These are phyloP conservation scores for Tanytarsus gracilentus DNA, from an alignment of 2,888 invertebrate species.

Conservation along the genomic window DNA sequence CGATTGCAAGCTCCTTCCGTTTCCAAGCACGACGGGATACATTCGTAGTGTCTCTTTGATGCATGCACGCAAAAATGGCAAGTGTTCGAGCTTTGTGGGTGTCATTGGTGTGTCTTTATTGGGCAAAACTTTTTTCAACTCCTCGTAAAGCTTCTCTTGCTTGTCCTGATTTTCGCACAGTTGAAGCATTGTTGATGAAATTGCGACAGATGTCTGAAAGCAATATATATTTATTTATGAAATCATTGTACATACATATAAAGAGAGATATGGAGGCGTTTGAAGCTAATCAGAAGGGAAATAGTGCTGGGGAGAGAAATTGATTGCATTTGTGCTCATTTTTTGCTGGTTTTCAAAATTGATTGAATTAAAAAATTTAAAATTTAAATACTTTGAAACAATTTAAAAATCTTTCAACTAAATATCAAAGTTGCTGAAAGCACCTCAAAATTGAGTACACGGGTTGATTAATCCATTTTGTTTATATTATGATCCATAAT, in stretches of 20 bases:
- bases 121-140: conserved; percentile 52
- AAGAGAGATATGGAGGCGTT: background rate
- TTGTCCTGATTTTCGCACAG: conserved; percentile 60
- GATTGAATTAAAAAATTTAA: no score
- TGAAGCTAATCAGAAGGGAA: no score
- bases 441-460: no score
- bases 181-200: conserved; percentile 65
- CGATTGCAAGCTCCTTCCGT: conserved; percentile 64
- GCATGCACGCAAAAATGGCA: conserved; percentile 65
- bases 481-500: no score
- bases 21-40: conserved; percentile 73
- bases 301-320: no score
- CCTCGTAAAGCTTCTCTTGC: conserved; percentile 55
- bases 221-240: conserved; percentile 1
- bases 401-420: no score
- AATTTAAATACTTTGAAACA: no score
- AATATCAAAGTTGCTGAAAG: no score
- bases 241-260: conserved; percentile 1
- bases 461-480: no score
- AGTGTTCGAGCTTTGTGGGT: conserved; percentile 51
- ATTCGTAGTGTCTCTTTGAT: conserved; percentile 70
- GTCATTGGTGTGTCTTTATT: conserved; percentile 48
- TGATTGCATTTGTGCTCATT: no score
- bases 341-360: no score
- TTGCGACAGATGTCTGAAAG: conserved; percentile 59